These are phyloP conservation scores for Anarhynchus alexandrinus DNA, from an alignment of 2,113 vertebrate species.

Conservation along the genomic window DNA sequence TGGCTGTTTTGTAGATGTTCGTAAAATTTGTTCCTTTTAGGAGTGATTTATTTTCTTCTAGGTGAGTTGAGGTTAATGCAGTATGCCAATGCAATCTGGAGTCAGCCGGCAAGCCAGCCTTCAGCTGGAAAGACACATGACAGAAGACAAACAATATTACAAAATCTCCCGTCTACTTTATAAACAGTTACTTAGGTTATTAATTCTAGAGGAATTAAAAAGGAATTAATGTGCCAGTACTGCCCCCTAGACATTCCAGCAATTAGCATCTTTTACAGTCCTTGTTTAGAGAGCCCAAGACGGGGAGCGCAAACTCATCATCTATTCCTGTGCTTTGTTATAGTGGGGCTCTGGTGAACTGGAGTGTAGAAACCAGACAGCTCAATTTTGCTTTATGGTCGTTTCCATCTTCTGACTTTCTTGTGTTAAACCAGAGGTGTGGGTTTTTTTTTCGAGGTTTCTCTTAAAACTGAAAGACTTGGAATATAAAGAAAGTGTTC, in stretches of 20 bases:
- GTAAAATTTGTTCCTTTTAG: neutral
- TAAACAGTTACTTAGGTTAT: neutral
- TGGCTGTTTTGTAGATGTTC: neutral
- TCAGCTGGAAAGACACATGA: neutral
- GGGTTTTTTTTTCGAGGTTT: neutral
- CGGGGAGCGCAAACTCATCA: neutral
- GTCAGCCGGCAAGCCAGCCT: neutral
- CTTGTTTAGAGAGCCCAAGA: neutral
- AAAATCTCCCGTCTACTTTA: neutral
- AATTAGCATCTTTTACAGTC: neutral
- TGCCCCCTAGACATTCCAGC: neutral
- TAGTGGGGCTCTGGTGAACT: neutral
- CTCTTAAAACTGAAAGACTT: neutral
- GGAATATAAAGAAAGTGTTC: neutral
- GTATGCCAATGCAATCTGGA: neutral
- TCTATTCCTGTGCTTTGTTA: neutral
- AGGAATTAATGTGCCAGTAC: neutral
- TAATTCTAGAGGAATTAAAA: neutral
- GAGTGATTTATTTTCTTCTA: neutral
- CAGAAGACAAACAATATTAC: neutral
- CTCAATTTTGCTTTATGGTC: accelerated
- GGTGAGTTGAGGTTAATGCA: neutral
- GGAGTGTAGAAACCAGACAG: accelerated
- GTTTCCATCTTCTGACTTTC: neutral
- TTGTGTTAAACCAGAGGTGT: neutral